Conservation (phyloP, 2,888 invertebrate genomes). For the Ethmia dodecea region DNA sequence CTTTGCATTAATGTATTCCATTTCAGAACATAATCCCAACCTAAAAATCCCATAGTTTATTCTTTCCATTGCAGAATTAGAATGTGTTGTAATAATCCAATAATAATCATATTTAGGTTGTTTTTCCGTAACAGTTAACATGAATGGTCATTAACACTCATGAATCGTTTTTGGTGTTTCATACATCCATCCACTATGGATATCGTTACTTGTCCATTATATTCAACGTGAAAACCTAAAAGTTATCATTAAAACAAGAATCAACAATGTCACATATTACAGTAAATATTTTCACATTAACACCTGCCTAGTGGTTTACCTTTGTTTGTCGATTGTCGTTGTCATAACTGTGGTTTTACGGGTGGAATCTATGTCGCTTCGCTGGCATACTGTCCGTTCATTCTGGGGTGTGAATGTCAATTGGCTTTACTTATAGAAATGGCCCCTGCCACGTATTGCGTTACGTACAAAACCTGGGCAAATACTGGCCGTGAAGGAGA, state of each 20-base stretch:
- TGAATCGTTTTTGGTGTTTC: slow-evolving; percentile 17
- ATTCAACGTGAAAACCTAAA: too few species aligned
- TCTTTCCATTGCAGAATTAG: slow-evolving; percentile 31
- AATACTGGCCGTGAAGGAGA: slow-evolving; percentile 90
- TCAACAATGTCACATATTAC: too few species aligned
- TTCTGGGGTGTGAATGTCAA: slow-evolving; percentile 63
- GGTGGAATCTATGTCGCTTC: slow-evolving; percentile 54
- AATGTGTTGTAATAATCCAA: slow-evolving; percentile 46
- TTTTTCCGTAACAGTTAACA: slow-evolving; percentile 53
- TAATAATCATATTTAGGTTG: slow-evolving; percentile 39
- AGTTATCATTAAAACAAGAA: too few species aligned
- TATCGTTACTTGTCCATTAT: background rate
- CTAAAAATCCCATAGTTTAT: too few species aligned
- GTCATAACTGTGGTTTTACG: slow-evolving; percentile 24
- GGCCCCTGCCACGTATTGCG: slow-evolving; percentile 89
- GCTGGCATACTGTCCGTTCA: slow-evolving; percentile 47
- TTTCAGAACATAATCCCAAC: too few species aligned
- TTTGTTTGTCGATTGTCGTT: slow-evolving; percentile 35
- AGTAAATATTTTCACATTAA: too few species aligned
- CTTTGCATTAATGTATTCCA: too few species aligned
- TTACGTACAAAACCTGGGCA: slow-evolving; percentile 92
- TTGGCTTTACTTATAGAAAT: slow-evolving; percentile 77
- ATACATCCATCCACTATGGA: background rate
- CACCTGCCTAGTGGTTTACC: slow-evolving; percentile 22
- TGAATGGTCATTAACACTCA: slow-evolving; percentile 51